These are phyloP conservation scores for Gila orcuttii DNA, from an alignment of 2,113 vertebrate genomes.

Conservation along the genomic window DNA sequence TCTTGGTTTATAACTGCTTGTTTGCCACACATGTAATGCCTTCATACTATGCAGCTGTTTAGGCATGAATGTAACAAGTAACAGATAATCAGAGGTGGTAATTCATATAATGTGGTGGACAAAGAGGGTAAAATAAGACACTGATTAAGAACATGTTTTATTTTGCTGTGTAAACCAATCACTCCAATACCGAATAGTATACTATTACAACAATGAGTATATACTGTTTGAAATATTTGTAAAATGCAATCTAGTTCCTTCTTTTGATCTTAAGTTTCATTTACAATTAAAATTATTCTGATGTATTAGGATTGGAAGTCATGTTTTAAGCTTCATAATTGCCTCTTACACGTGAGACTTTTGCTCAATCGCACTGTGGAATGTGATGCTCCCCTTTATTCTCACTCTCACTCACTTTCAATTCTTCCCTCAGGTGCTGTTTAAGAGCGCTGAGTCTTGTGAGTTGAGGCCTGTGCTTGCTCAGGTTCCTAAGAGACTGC, in stretches of 20 bases:
- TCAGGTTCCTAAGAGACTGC: constrained; percentile 51
- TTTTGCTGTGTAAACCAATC: neutral
- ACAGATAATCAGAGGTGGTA: neutral
- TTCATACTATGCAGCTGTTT: neutral
- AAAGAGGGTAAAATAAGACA: neutral
- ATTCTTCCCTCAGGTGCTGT: constrained; percentile 47
- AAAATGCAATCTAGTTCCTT: neutral
- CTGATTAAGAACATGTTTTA: neutral
- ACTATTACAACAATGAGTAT: neutral
- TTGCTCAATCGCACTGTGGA: neutral
- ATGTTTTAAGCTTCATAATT: no score
- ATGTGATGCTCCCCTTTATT: neutral
- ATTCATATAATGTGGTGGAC: no score
- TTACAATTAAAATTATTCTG: neutral
- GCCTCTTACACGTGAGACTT: neutral
- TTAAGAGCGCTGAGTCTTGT: constrained; percentile 53
- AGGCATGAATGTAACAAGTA: neutral
- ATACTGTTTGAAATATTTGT: neutral
- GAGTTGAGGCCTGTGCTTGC: constrained; percentile 52
- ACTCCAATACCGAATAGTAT: neutral
- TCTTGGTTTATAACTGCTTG: neutral
- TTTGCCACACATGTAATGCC: neutral
- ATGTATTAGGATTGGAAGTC: no score
- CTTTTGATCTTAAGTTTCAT: no score
- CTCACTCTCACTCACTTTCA: neutral